Conservation (phyloP, 2,113 vertebrate species). For the Cinclus cinclus region DNA sequence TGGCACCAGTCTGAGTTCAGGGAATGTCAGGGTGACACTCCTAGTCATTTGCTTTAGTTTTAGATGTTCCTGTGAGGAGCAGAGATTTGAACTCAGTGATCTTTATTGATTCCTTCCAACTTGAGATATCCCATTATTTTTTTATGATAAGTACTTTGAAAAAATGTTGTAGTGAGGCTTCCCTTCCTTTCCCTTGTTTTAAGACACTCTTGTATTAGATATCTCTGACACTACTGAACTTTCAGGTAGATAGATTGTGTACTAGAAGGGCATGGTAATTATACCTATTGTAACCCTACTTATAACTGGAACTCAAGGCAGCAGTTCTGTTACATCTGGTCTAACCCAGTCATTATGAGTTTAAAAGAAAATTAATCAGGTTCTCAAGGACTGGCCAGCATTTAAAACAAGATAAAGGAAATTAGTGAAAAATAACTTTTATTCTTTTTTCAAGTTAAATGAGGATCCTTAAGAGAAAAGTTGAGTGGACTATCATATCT, state of each 20-base stretch:
- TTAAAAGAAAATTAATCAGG: background rate
- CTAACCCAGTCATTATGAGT: background rate
- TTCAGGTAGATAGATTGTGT: background rate
- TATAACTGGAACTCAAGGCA: background rate
- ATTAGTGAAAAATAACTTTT: background rate
- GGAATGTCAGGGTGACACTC: background rate
- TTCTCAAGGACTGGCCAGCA: background rate
- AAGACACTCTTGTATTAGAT: background rate
- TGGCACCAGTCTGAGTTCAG: background rate
- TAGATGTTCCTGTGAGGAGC: background rate
- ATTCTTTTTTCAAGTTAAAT: background rate
- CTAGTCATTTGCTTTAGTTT: background rate
- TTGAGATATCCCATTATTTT: background rate
- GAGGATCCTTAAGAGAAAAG: background rate
- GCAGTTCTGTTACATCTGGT: background rate
- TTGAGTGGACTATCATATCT: background rate
- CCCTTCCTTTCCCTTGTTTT: background rate
- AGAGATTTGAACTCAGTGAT: fast-evolving
- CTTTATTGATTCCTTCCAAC: background rate
- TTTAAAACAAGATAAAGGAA: background rate
- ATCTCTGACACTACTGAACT: background rate
- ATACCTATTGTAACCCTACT: background rate
- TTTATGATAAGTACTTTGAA: background rate
- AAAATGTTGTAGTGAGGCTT: background rate
- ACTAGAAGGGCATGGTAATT: background rate